Evolutionary conservation across 2,888 invertebrate genomes (phyloP).

Genomic region (Cosmia pyralina): DNA sequence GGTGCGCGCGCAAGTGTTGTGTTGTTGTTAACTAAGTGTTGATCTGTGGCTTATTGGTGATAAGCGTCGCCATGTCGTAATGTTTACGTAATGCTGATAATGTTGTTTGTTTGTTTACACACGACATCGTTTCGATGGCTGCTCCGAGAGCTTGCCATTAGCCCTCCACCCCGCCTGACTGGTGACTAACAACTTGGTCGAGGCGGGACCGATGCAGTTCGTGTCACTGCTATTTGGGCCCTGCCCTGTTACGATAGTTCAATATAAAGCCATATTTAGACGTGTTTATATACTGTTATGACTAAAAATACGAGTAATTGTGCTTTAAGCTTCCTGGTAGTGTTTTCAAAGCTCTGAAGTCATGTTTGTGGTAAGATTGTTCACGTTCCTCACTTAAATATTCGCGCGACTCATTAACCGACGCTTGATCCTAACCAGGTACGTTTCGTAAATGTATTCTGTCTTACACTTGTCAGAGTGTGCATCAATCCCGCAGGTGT

Average conservation of each 20-base stretch:
- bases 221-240: conserved; percentile 47
- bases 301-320: neutral
- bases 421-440: conserved; percentile 14
- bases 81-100: conserved; percentile 64
- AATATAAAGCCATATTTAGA: conserved; percentile 29
- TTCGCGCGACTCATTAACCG: conserved; percentile 12
- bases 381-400: conserved; percentile 14
- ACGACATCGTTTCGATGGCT: conserved; percentile 31
- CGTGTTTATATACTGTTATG: conserved; percentile 6
- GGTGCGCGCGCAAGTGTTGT: conserved; percentile 87
- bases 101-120: conserved; percentile 65
- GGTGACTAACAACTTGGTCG: conserved; percentile 31
- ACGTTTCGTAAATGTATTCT: conserved; percentile 5
- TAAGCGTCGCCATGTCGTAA: conserved; percentile 59
- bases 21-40: conserved; percentile 62
- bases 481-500: conserved; percentile 10
- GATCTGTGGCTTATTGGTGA: conserved; percentile 58
- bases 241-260: conserved; percentile 30
- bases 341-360: conserved; percentile 16
- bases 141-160: conserved; percentile 16
- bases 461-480: conserved; percentile 12
- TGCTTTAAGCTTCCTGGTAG: conserved; percentile 22
- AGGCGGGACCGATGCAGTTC: conserved; percentile 46
- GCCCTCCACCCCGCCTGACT: conserved; percentile 9
- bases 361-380: conserved; percentile 45